Percentiles rank a stretch among this genome's conserved stretches.
phyloP scores from a whole-genome alignment of 2,888 invertebrate genomes.

The Callimorpha dominula region DNA sequence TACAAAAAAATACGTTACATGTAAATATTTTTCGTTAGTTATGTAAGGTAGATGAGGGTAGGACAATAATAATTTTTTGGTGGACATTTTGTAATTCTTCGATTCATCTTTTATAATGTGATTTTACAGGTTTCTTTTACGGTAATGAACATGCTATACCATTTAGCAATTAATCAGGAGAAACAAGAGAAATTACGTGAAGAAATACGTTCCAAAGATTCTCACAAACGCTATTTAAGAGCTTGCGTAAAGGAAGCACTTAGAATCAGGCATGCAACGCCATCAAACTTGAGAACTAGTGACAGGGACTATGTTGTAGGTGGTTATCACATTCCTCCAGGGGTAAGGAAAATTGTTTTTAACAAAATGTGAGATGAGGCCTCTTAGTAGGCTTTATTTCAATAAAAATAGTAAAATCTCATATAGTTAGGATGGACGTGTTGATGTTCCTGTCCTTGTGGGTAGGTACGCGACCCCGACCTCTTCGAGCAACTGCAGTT shows the following conservation, averaged over 20 bases:
- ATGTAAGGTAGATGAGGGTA: no score
- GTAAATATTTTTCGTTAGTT: no score
- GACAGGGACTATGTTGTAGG: not conserved
- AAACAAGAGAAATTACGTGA: conserved; percentile 88
- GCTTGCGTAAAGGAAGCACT: conserved; percentile 83
- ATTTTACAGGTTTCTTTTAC: conserved; percentile 84
- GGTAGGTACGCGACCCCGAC: no score
- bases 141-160: conserved; percentile 84
- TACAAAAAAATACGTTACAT: no score
- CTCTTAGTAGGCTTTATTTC: not conserved
- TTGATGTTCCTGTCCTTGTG: no score
- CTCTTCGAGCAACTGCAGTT: no score
- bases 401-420: not conserved
- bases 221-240: conserved; percentile 86
- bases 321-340: not conserved
- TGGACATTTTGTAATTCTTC: not conserved
- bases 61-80: no score
- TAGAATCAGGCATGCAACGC: not conserved
- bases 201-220: conserved; percentile 76
- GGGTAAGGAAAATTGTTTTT: not conserved
- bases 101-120: not conserved
- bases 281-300: not conserved
- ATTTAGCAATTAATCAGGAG: conserved; percentile 87
- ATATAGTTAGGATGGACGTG: no score
- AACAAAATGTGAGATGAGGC: not conserved